Conservation (phyloP, 2,888 invertebrate genomes). For the Ganaspis brasiliensis region DNA sequence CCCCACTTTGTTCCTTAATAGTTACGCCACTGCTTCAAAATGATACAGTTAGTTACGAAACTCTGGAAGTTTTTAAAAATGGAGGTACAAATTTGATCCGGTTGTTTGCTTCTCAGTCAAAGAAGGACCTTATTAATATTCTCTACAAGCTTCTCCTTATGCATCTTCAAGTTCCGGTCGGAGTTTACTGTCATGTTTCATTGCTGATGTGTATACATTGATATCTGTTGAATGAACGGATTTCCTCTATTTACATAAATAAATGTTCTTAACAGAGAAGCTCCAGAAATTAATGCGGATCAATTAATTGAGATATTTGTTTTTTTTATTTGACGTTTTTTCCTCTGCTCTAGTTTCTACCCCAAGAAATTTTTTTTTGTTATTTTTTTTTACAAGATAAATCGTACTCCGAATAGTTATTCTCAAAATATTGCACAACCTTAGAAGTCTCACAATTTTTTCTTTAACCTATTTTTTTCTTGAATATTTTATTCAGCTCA, state of each 20-base stretch:
- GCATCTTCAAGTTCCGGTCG: neutral
- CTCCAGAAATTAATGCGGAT: neutral
- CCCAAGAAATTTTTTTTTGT: too few species aligned
- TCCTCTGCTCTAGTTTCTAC: too few species aligned
- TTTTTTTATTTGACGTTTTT: neutral
- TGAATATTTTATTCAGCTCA: too few species aligned
- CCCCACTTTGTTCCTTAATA: too few species aligned
- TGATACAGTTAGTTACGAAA: too few species aligned
- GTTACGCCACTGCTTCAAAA: too few species aligned
- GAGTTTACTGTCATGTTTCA: conserved; percentile 6
- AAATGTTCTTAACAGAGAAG: neutral
- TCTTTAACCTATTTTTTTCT: too few species aligned
- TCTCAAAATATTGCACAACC: too few species aligned
- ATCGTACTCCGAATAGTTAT: too few species aligned
- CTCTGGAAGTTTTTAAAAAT: neutral
- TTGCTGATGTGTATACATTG: conserved; percentile 5
- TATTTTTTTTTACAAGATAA: too few species aligned
- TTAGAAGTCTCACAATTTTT: too few species aligned
- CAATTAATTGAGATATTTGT: neutral
- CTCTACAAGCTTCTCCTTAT: neutral
- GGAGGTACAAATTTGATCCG: neutral
- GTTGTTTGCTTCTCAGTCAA: neutral
- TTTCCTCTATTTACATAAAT: conserved; percentile 10
- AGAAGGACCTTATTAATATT: neutral
- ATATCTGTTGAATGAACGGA: conserved; percentile 30